These are phyloP conservation scores for Cyprinodon diabolis DNA, from an alignment of 2,797 vertebrate genomes.

Conservation along the genomic window DNA sequence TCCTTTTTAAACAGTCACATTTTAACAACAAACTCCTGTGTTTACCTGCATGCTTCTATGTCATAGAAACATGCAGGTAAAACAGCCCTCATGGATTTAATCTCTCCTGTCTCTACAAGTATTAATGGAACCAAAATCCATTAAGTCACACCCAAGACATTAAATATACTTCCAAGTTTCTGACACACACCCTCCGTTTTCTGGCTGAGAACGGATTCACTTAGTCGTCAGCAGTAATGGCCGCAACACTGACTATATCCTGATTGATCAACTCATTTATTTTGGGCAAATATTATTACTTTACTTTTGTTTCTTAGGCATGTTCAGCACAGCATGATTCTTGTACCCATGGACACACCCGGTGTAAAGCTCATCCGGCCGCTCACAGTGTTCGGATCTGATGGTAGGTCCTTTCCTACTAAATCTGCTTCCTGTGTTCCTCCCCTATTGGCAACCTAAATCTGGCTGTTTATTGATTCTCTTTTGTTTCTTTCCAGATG, in stretches of 20 bases:
- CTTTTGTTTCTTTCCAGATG: slow-evolving; percentile 73
- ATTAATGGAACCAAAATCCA: neutral
- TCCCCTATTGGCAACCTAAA: neutral
- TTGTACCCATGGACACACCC: slow-evolving; percentile 87
- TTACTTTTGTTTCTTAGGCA: slow-evolving; percentile 74
- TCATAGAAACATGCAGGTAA: neutral
- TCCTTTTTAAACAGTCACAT: slow-evolving; percentile 8
- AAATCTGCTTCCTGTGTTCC: slow-evolving; percentile 1
- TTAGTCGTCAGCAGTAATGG: neutral
- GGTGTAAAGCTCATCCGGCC: slow-evolving; percentile 87
- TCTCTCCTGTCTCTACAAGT: neutral
- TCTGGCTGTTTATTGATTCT: neutral
- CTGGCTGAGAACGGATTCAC: neutral
- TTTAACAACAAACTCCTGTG: neutral
- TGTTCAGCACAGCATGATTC: slow-evolving; percentile 89
- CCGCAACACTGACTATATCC: neutral
- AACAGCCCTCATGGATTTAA: slow-evolving; percentile 9
- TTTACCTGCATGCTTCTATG: neutral
- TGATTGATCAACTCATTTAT: neutral
- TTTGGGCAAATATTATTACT: neutral
- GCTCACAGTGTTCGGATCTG: slow-evolving; percentile 89
- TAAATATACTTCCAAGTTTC: neutral
- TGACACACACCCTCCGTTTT: slow-evolving; percentile 17
- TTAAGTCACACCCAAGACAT: slow-evolving; percentile 31
- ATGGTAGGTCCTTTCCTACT: slow-evolving; percentile 74